Conservation (phyloP, 2,888 invertebrate species). For the Notodonta ziczac region DNA sequence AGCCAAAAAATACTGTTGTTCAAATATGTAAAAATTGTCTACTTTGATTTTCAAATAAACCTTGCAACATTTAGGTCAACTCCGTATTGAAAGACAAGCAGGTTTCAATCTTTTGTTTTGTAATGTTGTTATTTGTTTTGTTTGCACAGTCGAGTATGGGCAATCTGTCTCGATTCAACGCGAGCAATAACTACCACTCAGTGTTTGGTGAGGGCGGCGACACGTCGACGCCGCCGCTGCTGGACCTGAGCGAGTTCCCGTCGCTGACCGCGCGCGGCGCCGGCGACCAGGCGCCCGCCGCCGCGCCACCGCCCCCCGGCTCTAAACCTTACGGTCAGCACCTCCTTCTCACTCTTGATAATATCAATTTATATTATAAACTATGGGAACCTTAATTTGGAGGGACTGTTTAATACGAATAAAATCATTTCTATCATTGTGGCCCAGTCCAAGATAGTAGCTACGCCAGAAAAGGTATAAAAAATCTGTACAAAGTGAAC, state of each 20-base stretch:
- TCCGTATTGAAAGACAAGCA: constrained; percentile 22
- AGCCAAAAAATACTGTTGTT: constrained; percentile 9
- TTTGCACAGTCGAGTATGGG: constrained; percentile 85
- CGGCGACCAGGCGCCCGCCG: constrained; percentile 90
- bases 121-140: constrained; percentile 12
- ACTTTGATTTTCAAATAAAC: constrained; percentile 34
- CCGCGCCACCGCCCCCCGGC: constrained; percentile 95
- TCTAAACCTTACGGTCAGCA: constrained; percentile 95
- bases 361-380: too few relatives aligned
- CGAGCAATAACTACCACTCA: constrained; percentile 91
- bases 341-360: background rate
- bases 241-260: constrained; percentile 97
- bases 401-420: too few relatives aligned
- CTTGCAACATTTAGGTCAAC: constrained; percentile 30
- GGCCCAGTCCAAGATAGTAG: too few relatives aligned
- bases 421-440: too few relatives aligned
- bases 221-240: constrained; percentile 92
- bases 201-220: constrained; percentile 91
- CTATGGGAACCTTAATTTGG: too few relatives aligned
- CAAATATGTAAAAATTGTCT: constrained; percentile 13
- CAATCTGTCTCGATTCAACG: constrained; percentile 84
- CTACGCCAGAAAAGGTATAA: too few relatives aligned
- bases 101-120: constrained; percentile 12
- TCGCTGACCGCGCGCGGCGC: constrained; percentile 95
- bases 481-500: too few relatives aligned